Base-by-base conservation (phyloP, 2,797 vertebrate genomes). In the Gymnothorax reevesii region DNA sequence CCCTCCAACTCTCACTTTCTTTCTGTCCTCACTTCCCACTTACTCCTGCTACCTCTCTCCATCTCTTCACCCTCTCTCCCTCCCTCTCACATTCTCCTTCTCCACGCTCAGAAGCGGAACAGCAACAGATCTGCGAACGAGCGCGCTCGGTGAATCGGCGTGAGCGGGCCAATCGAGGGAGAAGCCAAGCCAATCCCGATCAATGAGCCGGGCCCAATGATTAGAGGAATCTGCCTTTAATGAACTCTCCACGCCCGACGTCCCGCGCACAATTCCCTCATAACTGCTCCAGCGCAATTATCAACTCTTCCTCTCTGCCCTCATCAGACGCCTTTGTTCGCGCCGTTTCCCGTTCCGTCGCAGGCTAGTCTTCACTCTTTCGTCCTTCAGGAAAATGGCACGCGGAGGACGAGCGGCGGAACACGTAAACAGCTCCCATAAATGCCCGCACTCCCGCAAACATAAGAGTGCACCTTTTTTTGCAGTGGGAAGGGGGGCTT, bases 91-190 rank as follows among this genome's bases (percentile, higher is more conserved):
- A 7, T 25, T 57, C 62, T 22, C 59, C 10, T 90, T 80, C 86
- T 91, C 91, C 92, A 88, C 90, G 92, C 93, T 92, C 91, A 87
- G 89, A 95, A 93, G 90, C 89, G 92, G 92, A 90, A 83, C 49
- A 52, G 77, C 77, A 54, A 54, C 77, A 80, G 77, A 55, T 80
- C 52, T 27, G 22, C 49, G 17, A 7, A 42, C n/a, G 77, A 22
- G 77, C 52, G 52, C 49, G 7, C 52, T 49, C 49, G 15, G 52
- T 10, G 49, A 80, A 52, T 22, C 17, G 77, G 22, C 20, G 17
- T 9, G 52, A 12, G 77, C 77, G 20, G 52, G 77, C 49, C 52
- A 20, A 4, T 49, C 33, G 42, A 52, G 75, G 1, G 17, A 15
- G 27, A 73, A 33, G 15, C 73, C 8, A 42, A 33, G 4, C 15